phyloP scores from a whole-genome alignment of 2,888 invertebrate genomes.

The Drosophila vallismaia region DNA sequence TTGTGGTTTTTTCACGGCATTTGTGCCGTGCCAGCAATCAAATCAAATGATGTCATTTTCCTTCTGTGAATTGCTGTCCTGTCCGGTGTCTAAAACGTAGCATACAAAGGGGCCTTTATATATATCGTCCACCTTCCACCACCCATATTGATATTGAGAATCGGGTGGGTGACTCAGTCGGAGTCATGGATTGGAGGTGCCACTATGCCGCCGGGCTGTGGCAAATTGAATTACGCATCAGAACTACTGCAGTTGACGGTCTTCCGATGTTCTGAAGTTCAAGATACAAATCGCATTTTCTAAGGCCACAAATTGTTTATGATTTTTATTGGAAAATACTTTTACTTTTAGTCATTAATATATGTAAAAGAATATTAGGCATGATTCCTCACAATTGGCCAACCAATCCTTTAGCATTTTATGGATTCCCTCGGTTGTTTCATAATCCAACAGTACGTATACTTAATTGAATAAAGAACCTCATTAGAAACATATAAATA shows the following conservation, averaged over 20 bases:
- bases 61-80: slow-evolving; percentile 47
- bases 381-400: too few species aligned
- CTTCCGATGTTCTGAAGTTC: slow-evolving; percentile 22
- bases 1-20: slow-evolving; percentile 19
- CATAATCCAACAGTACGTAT: slow-evolving; percentile 22
- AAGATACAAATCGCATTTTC: slow-evolving; percentile 31
- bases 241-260: slow-evolving; percentile 18
- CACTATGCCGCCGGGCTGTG: slow-evolving; percentile 12
- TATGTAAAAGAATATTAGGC: background rate
- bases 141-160: too few species aligned
- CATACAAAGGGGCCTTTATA: background rate
- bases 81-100: slow-evolving; percentile 3
- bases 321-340: background rate
- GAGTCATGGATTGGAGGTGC: slow-evolving; percentile 26
- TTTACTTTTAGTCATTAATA: background rate
- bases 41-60: slow-evolving; percentile 61
- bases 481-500: slow-evolving; percentile 56
- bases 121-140: background rate
- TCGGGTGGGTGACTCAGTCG: slow-evolving; percentile 47
- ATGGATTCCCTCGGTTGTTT: background rate
- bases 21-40: slow-evolving; percentile 17
- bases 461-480: slow-evolving; percentile 35
- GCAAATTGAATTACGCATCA: slow-evolving; percentile 61
- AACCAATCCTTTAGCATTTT: background rate
- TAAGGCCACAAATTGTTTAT: background rate